phyloP scores from a whole-genome alignment of 2,113 vertebrate species.

The Stigmatopora argus region DNA sequence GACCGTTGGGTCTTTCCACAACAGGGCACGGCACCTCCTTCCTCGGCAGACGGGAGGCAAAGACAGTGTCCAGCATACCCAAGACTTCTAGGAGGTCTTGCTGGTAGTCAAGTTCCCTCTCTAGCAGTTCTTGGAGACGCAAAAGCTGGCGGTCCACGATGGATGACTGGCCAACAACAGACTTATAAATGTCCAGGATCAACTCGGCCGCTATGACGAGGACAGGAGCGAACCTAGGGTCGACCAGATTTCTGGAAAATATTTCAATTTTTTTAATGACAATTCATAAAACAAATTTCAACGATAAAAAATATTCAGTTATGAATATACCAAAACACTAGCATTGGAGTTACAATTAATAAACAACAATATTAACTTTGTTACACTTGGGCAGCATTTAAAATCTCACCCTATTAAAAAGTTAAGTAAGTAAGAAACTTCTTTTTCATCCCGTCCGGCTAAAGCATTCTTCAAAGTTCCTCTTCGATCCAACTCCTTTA shows the following conservation, averaged over 20 bases:
- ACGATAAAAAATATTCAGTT: too few relatives aligned
- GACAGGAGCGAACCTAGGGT: slow-evolving; percentile 81
- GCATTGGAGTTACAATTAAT: too few relatives aligned
- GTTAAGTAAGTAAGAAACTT: slow-evolving; percentile 76
- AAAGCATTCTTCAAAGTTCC: slow-evolving; percentile 89
- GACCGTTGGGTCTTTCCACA: slow-evolving; percentile 41
- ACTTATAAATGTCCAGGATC: slow-evolving; percentile 83
- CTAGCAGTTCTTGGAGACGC: slow-evolving; percentile 80
- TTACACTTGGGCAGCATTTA: not conserved
- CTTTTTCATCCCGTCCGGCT: slow-evolving; percentile 87
- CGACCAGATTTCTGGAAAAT: slow-evolving; percentile 76
- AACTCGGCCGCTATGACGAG: slow-evolving; percentile 82
- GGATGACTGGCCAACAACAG: slow-evolving; percentile 80
- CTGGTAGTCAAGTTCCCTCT: slow-evolving; percentile 87
- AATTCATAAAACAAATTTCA: too few relatives aligned
- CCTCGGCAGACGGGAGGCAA: slow-evolving; percentile 81
- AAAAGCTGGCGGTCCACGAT: slow-evolving; percentile 86
- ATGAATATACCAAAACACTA: too few relatives aligned
- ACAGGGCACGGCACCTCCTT: slow-evolving; percentile 46
- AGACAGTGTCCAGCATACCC: slow-evolving; percentile 94
- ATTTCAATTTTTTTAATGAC: not conserved
- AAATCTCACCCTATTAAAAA: slow-evolving; percentile 83
- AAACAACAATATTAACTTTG: too few relatives aligned
- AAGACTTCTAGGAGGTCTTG: slow-evolving; percentile 86
- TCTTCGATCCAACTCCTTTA: slow-evolving; percentile 89